Evolutionary conservation across 1,140 invertebrate species (phyloP).

Genomic region (Drosophila santomea): DNA sequence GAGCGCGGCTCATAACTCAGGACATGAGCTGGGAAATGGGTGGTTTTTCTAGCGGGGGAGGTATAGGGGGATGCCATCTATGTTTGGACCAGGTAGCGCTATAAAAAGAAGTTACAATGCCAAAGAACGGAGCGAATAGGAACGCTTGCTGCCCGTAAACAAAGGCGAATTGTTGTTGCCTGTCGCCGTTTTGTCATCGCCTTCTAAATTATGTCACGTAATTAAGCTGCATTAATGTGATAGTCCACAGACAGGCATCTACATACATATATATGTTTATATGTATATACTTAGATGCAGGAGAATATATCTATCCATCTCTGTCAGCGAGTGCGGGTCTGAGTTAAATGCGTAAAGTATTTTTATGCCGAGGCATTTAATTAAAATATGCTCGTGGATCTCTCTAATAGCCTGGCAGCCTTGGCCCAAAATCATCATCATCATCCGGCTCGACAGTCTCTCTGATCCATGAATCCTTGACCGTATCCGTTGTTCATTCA

Average conservation of each 20-base stretch:
- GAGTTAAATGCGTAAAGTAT: constrained; percentile 17
- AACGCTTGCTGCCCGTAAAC: constrained; percentile 31
- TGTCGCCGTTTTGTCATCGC: constrained; percentile 53
- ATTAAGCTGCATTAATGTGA: constrained; percentile 70
- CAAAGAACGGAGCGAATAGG: constrained; percentile 11
- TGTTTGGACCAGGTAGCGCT: constrained; percentile 30
- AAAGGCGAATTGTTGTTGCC: constrained; percentile 51
- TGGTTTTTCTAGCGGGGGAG: neutral
- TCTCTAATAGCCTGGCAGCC: constrained; percentile 14
- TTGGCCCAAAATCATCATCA: neutral
- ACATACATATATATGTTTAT: neutral
- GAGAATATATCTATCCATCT: constrained; percentile 1
- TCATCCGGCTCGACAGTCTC: neutral
- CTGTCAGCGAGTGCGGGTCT: neutral
- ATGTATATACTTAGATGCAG: neutral
- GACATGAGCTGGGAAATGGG: neutral
- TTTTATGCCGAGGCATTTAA: constrained; percentile 62
- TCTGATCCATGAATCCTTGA: constrained; percentile 3
- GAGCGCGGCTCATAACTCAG: constrained; percentile 58
- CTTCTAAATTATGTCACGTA: constrained; percentile 72
- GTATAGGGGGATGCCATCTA: constrained; percentile 13
- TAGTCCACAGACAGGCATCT: constrained; percentile 4
- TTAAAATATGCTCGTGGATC: constrained; percentile 62
- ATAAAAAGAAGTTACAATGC: constrained; percentile 58
- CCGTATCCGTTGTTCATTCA: constrained; percentile 5